Evolutionary conservation across 2,888 invertebrate species (phyloP).

Genomic region (Cybosia mesomella): DNA sequence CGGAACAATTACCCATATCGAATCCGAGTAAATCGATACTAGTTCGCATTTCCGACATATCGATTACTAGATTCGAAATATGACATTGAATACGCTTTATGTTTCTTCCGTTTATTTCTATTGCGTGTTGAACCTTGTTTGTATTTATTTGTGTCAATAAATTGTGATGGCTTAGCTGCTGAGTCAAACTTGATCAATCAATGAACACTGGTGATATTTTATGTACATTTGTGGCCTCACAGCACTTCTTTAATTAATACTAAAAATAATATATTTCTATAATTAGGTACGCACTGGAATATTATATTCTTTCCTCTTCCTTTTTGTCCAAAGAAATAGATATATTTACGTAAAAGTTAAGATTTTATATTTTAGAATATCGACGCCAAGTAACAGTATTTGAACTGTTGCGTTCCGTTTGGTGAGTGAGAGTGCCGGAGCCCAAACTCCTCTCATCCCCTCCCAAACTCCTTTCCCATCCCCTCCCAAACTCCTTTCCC

Average conservation of each 20-base stretch:
- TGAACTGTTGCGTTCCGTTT: no score
- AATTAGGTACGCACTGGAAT: background rate
- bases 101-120: slow-evolving; percentile 23
- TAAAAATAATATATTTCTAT: background rate
- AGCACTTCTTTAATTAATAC: background rate
- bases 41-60: slow-evolving; percentile 17
- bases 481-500: no score
- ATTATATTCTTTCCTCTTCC: background rate
- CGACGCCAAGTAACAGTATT: no score
- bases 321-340: background rate
- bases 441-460: no score
- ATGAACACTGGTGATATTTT: slow-evolving; percentile 15
- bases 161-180: slow-evolving; percentile 11
- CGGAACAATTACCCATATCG: slow-evolving; percentile 28
- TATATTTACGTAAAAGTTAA: no score
- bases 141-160: slow-evolving; percentile 16
- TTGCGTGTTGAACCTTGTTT: slow-evolving; percentile 11
- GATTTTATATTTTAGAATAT: no score
- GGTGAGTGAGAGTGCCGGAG: no score
- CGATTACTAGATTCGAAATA: slow-evolving; percentile 12
- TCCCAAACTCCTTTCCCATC: no score
- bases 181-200: slow-evolving; percentile 18
- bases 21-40: slow-evolving; percentile 34
- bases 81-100: slow-evolving; percentile 14
- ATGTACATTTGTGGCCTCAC: background rate